Evolutionary conservation across 2,888 invertebrate species (phyloP).

Genomic region (Machimus rusticus): DNA sequence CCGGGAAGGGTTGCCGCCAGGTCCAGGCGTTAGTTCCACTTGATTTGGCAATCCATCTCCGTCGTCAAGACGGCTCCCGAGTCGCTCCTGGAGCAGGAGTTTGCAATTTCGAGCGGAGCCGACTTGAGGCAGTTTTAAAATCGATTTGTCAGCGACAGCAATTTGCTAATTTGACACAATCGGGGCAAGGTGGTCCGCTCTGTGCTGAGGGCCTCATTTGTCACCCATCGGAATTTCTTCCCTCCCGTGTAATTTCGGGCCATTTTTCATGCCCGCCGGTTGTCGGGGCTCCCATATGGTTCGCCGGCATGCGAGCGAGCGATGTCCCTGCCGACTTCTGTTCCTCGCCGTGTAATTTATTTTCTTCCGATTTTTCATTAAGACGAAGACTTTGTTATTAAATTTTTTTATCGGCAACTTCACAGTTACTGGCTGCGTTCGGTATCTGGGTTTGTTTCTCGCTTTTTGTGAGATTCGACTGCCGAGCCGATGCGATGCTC

Average conservation of each 20-base stretch:
- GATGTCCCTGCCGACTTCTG: neutral
- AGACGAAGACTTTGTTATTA: conserved; percentile 41
- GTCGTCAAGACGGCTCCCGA: neutral
- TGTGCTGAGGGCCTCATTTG: conserved; percentile 43
- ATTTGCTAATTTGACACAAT: conserved; percentile 45
- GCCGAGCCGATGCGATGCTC: neutral
- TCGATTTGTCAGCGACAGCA: conserved; percentile 42
- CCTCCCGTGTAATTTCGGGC: conserved; percentile 35
- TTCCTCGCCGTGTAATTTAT: conserved; percentile 41
- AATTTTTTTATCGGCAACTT: conserved; percentile 36
- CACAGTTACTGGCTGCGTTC: conserved; percentile 18
- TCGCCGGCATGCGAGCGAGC: neutral
- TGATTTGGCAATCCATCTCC: neutral
- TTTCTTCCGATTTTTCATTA: conserved; percentile 45
- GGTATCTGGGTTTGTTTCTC: neutral
- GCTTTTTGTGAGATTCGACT: neutral
- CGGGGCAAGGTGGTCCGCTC: conserved; percentile 21
- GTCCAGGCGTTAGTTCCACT: conserved; percentile 20
- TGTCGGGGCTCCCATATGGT: conserved; percentile 28
- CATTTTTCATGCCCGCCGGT: conserved; percentile 33
- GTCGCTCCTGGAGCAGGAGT: neutral
- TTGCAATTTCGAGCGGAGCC: conserved; percentile 4
- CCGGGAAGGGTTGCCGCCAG: neutral
- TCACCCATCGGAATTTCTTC: conserved; percentile 26
- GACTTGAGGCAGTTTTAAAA: neutral